Evolutionary conservation across 2,888 invertebrate genomes (phyloP), one percentile per base, ranked within the genome.

Genomic region (Pristionchus mayeri): DNA sequence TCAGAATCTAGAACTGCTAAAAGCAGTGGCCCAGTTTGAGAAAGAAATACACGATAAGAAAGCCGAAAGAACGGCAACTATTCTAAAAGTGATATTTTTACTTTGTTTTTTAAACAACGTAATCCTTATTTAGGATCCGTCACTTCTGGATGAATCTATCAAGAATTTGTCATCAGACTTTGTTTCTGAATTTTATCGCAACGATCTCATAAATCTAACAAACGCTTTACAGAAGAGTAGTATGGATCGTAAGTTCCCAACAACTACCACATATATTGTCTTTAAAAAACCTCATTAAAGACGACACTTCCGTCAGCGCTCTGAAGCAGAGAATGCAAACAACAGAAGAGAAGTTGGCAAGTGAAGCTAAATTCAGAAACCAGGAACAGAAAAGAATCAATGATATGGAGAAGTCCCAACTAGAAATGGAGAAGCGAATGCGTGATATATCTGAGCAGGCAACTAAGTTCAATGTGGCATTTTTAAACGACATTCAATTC

Each of bases 21-120:
- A 84, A 75, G 84, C 84, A 71, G 84, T 84, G 4, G 84, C 84
- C 3, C 50, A 52, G 37, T 84, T 84, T 52, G 84, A 84, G 40
- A 71, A 40, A 40, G 84, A 84, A 37, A 54, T 84, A 16, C 27
- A 37, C 24, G 71, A 75, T 11, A 84, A 75, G 52, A 75, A 84
- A 75, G 52, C 50, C 30, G 54, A 71, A 52, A 50, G 84, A 54
- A 52, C 54, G 18, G 75, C 50, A 7, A 84, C 84, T 18, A 67
- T 84, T 54, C 54, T 84, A 1, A 82, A 82, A 48, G 81, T 81
- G 24, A 1, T 34, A 79, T n/a, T 21, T 40, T 40, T n/a, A 75
- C 40, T 60, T 60, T 34, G 21, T 30, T n/a, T 7, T n/a, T 63
- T n/a, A 3, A 63, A 34, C n/a, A 18, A 9, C 21, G 24, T n/a